phyloP scores from a whole-genome alignment of 2,888 invertebrate species.

The Lasioglossum malachurum region DNA sequence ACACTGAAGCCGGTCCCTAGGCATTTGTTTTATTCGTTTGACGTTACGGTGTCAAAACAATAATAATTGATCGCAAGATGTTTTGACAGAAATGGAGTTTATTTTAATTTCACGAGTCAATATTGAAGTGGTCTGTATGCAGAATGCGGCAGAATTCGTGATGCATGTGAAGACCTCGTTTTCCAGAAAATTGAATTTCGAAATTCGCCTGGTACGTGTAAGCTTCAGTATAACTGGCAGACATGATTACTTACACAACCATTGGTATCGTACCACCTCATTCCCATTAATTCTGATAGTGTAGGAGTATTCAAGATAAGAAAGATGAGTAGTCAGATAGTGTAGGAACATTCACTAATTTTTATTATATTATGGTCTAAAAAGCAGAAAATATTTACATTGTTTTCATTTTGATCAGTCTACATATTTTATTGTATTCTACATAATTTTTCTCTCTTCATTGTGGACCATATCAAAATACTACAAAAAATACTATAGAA shows the following conservation, averaged over 20 bases:
- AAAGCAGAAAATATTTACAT: neutral
- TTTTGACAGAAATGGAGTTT: neutral
- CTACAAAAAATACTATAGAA: neutral
- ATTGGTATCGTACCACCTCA: neutral
- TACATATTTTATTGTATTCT: too few relatives aligned
- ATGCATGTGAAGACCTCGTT: neutral
- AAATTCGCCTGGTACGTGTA: neutral
- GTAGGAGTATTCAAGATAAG: too few relatives aligned
- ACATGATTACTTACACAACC: neutral
- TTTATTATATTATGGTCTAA: too few relatives aligned
- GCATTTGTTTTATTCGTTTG: neutral
- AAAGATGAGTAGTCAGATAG: too few relatives aligned
- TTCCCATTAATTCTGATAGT: neutral
- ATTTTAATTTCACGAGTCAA: neutral
- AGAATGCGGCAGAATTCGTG: neutral
- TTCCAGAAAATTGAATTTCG: neutral
- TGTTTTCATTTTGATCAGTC: neutral
- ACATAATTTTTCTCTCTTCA: too few relatives aligned
- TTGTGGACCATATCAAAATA: neutral
- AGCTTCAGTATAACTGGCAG: neutral
- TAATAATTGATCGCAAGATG: neutral
- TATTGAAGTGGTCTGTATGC: neutral
- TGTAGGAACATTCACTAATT: too few relatives aligned
- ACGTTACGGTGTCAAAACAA: neutral
- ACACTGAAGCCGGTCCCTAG: neutral